phyloP scores from a whole-genome alignment of 2,113 vertebrate genomes.

The Lycocorax pyrrhopterus region DNA sequence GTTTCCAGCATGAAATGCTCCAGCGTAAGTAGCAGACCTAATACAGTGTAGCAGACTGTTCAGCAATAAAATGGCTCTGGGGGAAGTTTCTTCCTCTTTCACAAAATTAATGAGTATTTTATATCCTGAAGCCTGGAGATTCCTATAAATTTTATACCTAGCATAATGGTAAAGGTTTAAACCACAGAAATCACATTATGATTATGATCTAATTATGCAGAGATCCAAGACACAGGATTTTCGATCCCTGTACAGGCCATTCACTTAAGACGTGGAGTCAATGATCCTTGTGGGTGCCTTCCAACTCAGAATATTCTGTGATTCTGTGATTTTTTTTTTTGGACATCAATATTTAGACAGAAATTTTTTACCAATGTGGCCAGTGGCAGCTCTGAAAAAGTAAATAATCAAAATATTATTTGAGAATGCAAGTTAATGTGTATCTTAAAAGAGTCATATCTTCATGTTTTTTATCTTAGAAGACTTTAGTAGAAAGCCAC shows the following conservation, averaged over 20 bases:
- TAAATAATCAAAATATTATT: not conserved
- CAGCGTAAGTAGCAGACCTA: not conserved
- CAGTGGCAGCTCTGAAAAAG: not conserved
- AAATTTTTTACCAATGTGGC: not conserved
- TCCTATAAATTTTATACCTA: not conserved
- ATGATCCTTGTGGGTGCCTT: not conserved
- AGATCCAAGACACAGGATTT: not conserved
- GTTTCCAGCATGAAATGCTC: not conserved
- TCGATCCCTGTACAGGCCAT: fast-evolving
- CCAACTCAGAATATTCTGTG: not conserved
- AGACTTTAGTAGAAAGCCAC: not conserved
- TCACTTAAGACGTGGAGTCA: not conserved
- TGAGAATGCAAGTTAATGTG: not conserved
- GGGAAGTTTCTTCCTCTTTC: not conserved
- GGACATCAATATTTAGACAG: not conserved
- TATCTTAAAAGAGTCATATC: not conserved
- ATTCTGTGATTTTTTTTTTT: not conserved
- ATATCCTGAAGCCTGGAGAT: not conserved
- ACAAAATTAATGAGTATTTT: not conserved
- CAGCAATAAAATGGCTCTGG: not conserved
- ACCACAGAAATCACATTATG: not conserved
- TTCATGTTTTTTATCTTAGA: not conserved
- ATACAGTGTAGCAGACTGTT: not conserved
- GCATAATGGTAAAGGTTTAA: not conserved
- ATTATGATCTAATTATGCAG: not conserved